Evolutionary conservation across 2,113 vertebrate genomes (phyloP).

Genomic region (Pseudorectes ferrugineus): DNA sequence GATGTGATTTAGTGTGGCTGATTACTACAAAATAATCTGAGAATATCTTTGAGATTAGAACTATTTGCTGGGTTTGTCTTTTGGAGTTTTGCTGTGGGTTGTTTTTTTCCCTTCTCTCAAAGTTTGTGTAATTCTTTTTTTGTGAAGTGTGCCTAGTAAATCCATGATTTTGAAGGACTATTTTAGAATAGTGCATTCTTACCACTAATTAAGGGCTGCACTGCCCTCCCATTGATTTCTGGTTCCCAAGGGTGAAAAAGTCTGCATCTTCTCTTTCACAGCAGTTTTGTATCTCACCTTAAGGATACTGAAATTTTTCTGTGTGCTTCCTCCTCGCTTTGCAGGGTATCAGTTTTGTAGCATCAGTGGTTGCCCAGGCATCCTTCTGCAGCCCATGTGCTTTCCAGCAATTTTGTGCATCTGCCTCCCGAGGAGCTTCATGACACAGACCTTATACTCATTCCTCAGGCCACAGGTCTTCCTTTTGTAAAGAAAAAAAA

Average conservation of each 20-base stretch:
- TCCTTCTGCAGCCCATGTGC: background rate
- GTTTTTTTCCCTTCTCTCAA: background rate
- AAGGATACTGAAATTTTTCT: background rate
- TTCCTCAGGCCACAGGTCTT: background rate
- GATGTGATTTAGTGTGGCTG: background rate
- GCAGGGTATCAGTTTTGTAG: background rate
- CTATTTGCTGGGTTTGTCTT: background rate
- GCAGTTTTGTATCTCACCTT: background rate
- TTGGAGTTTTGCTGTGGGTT: background rate
- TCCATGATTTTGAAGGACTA: background rate
- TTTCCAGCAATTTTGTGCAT: background rate
- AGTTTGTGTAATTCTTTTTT: background rate
- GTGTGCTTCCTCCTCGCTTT: background rate
- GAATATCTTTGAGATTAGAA: background rate
- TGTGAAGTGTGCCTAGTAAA: background rate
- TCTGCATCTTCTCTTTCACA: background rate
- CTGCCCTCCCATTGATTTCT: background rate
- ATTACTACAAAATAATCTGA: background rate
- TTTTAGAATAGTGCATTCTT: background rate
- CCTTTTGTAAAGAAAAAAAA: background rate
- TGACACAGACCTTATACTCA: too few species aligned
- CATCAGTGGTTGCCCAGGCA: background rate
- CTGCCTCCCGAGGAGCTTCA: background rate
- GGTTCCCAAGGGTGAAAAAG: background rate
- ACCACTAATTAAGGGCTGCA: background rate